Base-by-base conservation (phyloP, 2,797 vertebrate species). In the Setipinna tenuifilis region DNA sequence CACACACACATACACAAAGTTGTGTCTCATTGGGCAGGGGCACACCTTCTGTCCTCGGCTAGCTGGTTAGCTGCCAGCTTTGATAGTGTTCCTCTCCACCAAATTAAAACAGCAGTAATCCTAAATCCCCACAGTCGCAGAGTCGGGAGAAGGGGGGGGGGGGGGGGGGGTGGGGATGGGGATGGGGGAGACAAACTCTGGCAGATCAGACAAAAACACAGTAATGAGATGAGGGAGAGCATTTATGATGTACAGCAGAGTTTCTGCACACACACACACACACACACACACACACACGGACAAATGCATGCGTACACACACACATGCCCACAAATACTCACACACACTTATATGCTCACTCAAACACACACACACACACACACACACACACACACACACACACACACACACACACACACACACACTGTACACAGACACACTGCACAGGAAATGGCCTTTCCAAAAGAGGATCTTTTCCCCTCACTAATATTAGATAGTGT, bases 21-120 rank as follows among this genome's bases (percentile, higher is more conserved):
- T 81, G n/a, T 28, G n/a, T 31, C 28, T 12, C 82, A 84, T 89
- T 83, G 82, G 88, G 88, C 68, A 80, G 78, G 89, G 90, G 91
- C 87, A 92, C 19, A 25, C 83, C 54, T 54, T 3, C 71, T 57
- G 81, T 85, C 81, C 54, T 83, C 81, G 9, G 23, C 81, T 82
- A 83, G 50, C 54, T 81, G 81, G 85, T 31, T 83, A 82, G 82
- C 28, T 75, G 61, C 28, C 84, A 78, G 71, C 71, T 78, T 44
- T 78, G 71, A 78, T 78, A 78, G 31, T 82, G 81, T 84, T 85
- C 82, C 85, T 85, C 59, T 84, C 46, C 54, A 14, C 46, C 35
- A 89, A 89, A 91, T 89, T 85, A 87, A 86, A 91, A 83, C 21
- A n/a, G 48, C 31, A 87, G 87, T 90, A 85, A 86, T 86, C 82